Evolutionary conservation across 2,113 vertebrate genomes (phyloP).

Genomic region (Cephalopterus ornatus): DNA sequence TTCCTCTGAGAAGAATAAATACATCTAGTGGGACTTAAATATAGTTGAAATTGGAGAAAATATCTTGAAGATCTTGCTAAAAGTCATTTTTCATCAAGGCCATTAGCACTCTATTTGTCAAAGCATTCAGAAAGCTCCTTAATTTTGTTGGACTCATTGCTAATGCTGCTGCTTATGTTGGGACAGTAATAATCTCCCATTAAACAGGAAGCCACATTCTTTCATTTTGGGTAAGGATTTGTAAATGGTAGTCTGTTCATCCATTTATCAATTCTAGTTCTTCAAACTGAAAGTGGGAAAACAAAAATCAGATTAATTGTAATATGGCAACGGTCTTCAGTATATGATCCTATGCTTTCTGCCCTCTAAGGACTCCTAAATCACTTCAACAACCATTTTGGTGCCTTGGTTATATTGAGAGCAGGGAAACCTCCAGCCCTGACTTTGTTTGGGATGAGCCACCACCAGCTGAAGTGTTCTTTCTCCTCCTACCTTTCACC

Average conservation of each 20-base stretch:
- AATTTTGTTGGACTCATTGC: not conserved
- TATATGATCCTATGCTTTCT: not conserved
- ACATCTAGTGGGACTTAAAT: not conserved
- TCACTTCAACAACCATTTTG: not conserved
- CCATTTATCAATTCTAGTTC: constrained; percentile 22
- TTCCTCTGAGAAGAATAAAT: constrained; percentile 2
- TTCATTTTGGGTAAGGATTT: constrained; percentile 51
- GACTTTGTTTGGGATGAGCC: not conserved
- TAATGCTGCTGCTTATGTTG: not conserved
- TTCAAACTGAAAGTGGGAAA: constrained; percentile 19
- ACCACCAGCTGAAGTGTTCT: not conserved
- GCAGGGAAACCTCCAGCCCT: not conserved
- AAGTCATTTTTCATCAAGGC: constrained; percentile 21
- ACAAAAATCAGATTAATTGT: constrained; percentile 23
- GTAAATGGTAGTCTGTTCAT: constrained; percentile 44
- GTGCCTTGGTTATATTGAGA: not conserved
- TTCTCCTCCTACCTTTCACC: not conserved
- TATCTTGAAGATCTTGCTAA: not conserved
- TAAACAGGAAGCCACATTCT: constrained; percentile 34
- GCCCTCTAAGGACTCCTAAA: not conserved
- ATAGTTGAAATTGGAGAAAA: not conserved
- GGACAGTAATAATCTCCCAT: constrained; percentile 6
- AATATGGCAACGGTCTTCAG: not conserved
- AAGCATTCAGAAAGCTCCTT: constrained; percentile 28
- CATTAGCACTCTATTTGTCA: constrained; percentile 52